These are phyloP conservation scores for Ceryle rudis DNA, from an alignment of 2,797 vertebrate species.

Conservation along the genomic window DNA sequence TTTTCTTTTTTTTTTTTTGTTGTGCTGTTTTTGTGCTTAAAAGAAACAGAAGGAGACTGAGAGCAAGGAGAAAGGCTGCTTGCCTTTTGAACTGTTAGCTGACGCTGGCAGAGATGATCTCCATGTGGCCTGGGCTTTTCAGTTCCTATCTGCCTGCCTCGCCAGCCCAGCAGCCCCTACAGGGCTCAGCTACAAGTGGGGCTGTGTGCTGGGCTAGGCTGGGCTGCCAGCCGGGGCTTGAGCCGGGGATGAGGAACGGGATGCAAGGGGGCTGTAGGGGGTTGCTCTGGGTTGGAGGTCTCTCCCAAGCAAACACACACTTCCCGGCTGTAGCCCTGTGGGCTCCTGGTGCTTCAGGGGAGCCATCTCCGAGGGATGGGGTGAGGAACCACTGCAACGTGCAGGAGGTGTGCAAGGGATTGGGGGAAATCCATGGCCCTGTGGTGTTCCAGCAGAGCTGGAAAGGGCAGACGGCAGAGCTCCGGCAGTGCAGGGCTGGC, in stretches of 20 bases:
- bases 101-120: neutral
- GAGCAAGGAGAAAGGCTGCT: neutral
- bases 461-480: too few species aligned
- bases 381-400: neutral
- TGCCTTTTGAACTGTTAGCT: neutral
- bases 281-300: neutral
- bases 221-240: neutral
- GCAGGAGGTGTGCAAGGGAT: too few species aligned
- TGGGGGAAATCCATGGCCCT: neutral
- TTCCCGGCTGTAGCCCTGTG: neutral
- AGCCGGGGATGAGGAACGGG: neutral
- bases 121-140: neutral
- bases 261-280: neutral
- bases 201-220: neutral
- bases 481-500: neutral
- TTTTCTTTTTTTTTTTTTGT: fast-evolving
- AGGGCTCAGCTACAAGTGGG: neutral
- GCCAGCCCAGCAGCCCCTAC: neutral
- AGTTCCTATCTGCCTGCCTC: neutral
- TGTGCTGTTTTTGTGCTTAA: neutral
- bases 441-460: too few species aligned
- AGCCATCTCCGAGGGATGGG: neutral
- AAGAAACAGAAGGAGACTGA: neutral
- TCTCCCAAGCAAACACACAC: neutral
- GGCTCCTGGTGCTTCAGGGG: fast-evolving